A percentile compares a stretch with the other conserved stretches of the same genome.
phyloP scores from a whole-genome alignment of 2,113 vertebrate genomes.

The Vicugna pacos region DNA sequence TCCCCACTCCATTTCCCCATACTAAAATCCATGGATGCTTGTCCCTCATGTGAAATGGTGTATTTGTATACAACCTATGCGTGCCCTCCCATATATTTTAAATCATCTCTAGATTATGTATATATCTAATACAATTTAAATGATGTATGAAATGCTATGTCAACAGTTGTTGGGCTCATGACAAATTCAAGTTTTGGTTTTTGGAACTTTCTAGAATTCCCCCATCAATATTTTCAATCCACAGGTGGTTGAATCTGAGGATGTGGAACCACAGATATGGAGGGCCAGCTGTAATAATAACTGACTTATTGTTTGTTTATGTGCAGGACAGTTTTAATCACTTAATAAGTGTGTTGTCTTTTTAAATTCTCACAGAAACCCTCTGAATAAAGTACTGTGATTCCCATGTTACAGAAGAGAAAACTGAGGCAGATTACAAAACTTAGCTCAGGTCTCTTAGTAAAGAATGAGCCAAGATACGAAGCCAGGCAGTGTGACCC shows the following conservation, averaged over 20 bases:
- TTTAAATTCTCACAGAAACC: background rate
- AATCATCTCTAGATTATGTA: background rate
- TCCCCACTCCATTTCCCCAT: background rate
- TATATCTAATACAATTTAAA: background rate
- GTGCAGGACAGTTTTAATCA: background rate
- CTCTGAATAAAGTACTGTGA: background rate
- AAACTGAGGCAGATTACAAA: background rate
- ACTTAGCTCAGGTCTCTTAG: background rate
- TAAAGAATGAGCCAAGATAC: background rate
- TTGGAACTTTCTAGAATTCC: background rate
- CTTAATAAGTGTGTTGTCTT: background rate
- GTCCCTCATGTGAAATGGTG: background rate
- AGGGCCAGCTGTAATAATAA: background rate
- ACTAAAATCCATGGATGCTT: background rate
- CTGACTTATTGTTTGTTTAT: background rate
- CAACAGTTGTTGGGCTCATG: background rate
- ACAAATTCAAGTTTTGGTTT: background rate
- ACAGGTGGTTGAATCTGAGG: background rate
- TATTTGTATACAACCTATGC: background rate
- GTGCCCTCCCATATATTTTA: background rate
- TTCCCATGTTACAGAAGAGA: conserved; percentile 24
- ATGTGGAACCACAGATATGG: background rate
- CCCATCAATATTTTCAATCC: background rate
- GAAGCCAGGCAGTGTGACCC: background rate
- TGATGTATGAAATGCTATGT: background rate